These are phyloP conservation scores for Plemyria rubiginata DNA, from an alignment of 2,888 invertebrate genomes.

Conservation along the genomic window DNA sequence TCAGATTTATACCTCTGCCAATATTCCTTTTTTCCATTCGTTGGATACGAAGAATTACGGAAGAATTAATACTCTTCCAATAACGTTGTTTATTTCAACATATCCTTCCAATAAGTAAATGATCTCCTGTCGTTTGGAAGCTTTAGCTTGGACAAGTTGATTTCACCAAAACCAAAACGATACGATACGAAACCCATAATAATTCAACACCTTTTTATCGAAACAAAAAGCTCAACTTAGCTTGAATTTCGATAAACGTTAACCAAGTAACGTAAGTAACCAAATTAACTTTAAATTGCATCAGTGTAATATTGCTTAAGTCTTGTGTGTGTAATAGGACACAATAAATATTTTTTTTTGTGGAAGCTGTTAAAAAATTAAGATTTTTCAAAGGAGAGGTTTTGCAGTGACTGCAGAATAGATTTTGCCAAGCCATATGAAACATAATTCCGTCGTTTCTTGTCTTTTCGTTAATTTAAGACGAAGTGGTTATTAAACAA, in stretches of 20 bases:
- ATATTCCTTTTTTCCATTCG: slow-evolving; percentile 10
- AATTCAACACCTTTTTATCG: no score
- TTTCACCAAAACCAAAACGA: background rate
- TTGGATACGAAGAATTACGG: slow-evolving; percentile 18
- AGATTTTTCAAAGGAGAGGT: no score
- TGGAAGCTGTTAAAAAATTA: no score
- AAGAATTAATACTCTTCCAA: slow-evolving; percentile 24
- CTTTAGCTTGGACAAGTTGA: slow-evolving; percentile 1
- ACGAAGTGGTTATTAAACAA: slow-evolving; percentile 43
- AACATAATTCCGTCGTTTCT: no score
- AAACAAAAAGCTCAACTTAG: background rate
- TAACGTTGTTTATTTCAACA: slow-evolving; percentile 34
- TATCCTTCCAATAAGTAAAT: slow-evolving; percentile 36
- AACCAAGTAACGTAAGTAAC: background rate
- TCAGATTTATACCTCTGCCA: slow-evolving; percentile 4
- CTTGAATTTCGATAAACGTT: background rate
- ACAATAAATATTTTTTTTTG: no score
- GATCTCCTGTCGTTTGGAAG: slow-evolving; percentile 28
- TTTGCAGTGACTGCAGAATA: no score
- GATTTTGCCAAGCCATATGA: no score
- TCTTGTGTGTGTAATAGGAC: no score
- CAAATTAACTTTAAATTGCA: no score
- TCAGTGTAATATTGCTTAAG: background rate
- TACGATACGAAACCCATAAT: background rate
- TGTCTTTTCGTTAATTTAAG: background rate